Evolutionary conservation across 2,888 invertebrate species (phyloP).

Genomic region (Elegia similella): DNA sequence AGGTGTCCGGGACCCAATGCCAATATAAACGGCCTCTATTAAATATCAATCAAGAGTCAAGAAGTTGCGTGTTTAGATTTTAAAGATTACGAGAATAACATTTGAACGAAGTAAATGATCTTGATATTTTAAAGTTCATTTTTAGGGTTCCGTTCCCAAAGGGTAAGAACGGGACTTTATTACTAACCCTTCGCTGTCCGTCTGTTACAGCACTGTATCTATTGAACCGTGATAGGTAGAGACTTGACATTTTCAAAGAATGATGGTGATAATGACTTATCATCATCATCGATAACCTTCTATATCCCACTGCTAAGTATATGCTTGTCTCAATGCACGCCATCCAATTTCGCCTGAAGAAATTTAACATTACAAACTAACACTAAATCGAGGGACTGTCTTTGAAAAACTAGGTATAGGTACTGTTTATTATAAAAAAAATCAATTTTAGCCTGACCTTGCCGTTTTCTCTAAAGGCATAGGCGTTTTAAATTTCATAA

Average conservation of each 20-base stretch:
- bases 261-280: no score
- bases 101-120: constrained; percentile 24
- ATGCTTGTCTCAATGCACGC: no score
- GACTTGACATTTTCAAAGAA: no score
- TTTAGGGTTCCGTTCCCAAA: no score
- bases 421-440: background rate
- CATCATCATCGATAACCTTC: no score
- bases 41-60: constrained; percentile 70
- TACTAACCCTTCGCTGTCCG: no score
- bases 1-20: constrained; percentile 61
- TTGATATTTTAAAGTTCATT: constrained; percentile 14
- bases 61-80: constrained; percentile 24
- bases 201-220: no score
- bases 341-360: no score
- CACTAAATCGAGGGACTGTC: background rate
- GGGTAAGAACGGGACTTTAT: no score
- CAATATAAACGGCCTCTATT: constrained; percentile 61
- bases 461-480: background rate
- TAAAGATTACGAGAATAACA: constrained; percentile 25
- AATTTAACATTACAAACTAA: no score
- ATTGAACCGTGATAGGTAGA: no score
- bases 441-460: background rate
- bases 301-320: no score
- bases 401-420: background rate
- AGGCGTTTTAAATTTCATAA: constrained; percentile 9